These are phyloP conservation scores for Nesometra sesokonis DNA, from an alignment of 35 echinoderm and acorn worm genomes.

Conservation along the genomic window DNA sequence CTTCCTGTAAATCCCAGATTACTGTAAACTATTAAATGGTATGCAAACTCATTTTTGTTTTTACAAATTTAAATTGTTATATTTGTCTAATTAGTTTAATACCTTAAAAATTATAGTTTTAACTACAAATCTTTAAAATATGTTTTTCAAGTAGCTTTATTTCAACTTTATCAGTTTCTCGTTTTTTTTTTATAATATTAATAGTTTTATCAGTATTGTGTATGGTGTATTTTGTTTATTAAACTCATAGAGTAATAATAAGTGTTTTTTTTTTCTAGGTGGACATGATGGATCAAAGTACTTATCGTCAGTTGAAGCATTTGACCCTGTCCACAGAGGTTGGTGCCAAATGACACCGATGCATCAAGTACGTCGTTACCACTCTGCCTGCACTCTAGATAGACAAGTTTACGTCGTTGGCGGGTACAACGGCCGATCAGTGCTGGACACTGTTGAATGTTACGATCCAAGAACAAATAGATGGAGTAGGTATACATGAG, in stretches of 20 bases:
- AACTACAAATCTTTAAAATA: too few relatives aligned
- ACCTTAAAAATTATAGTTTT: too few relatives aligned
- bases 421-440: constrained; percentile 45
- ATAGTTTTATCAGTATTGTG: too few relatives aligned
- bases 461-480: constrained; percentile 75
- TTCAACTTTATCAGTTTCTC: too few relatives aligned
- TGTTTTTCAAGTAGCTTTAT: too few relatives aligned
- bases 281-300: constrained; percentile 62
- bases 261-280: constrained; percentile 16
- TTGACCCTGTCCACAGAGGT: constrained; percentile 30
- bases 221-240: too few relatives aligned
- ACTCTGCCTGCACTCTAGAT: constrained; percentile 35
- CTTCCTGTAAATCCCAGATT: too few relatives aligned
- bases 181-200: too few relatives aligned
- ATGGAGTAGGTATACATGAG: constrained; percentile 52
- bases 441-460: constrained; percentile 58
- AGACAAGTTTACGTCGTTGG: constrained; percentile 58
- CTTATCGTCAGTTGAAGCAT: constrained; percentile 52
- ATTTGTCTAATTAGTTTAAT: too few relatives aligned
- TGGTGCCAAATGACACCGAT: constrained; percentile 55
- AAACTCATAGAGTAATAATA: not conserved
- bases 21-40: too few relatives aligned
- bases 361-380: constrained; percentile 40
- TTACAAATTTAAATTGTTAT: too few relatives aligned
- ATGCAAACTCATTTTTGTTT: too few relatives aligned